phyloP scores from a whole-genome alignment of 2,888 invertebrate species.

The Cephus sareptanus region DNA sequence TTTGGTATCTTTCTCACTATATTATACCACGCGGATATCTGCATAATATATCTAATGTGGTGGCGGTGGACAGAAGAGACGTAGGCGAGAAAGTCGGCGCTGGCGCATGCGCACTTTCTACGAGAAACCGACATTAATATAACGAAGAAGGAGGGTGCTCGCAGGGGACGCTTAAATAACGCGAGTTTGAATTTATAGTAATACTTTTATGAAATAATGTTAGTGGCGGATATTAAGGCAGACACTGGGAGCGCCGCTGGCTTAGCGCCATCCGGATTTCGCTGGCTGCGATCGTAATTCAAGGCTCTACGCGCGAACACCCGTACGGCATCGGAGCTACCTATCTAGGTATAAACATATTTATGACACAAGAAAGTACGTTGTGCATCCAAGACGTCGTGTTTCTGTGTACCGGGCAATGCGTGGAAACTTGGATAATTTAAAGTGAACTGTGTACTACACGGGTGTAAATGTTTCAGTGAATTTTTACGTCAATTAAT shows the following conservation, averaged over 20 bases:
- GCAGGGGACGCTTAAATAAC: slow-evolving; percentile 58
- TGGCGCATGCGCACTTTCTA: slow-evolving; percentile 16
- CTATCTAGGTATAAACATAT: neutral
- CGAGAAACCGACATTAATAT: slow-evolving; percentile 29
- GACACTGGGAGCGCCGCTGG: slow-evolving; percentile 59
- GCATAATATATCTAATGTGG: slow-evolving; percentile 60
- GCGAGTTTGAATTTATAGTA: slow-evolving; percentile 65
- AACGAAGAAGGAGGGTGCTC: slow-evolving; percentile 38
- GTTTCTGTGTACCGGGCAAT: no score
- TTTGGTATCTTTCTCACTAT: slow-evolving; percentile 31
- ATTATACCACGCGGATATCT: slow-evolving; percentile 38
- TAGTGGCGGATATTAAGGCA: slow-evolving; percentile 66
- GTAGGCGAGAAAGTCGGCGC: slow-evolving; percentile 47
- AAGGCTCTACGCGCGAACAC: slow-evolving; percentile 30
- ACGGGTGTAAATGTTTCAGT: no score
- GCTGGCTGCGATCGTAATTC: slow-evolving; percentile 43
- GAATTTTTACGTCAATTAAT: no score
- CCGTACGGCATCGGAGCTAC: neutral
- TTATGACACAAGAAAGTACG: no score
- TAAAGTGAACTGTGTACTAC: no score
- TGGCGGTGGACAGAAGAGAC: slow-evolving; percentile 35
- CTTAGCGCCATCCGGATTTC: slow-evolving; percentile 52
- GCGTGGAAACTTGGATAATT: no score
- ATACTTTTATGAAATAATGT: slow-evolving; percentile 67
- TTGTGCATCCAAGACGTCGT: no score